phyloP scores from a whole-genome alignment of 2,113 vertebrate species.

The Poicephalus gulielmi region DNA sequence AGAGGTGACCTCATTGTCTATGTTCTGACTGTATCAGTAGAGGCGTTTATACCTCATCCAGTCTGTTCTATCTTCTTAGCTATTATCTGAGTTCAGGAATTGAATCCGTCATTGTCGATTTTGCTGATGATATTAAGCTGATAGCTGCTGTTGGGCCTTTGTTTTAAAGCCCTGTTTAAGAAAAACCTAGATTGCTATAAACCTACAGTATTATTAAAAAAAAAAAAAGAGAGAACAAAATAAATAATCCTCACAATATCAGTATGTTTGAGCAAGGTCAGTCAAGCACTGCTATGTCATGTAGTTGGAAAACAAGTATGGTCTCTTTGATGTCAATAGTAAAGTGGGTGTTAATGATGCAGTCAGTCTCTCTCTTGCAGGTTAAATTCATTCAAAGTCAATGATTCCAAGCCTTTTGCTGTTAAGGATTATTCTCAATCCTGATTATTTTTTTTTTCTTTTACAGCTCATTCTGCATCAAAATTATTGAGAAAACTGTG shows the following conservation, averaged over 20 bases:
- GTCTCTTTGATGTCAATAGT: background rate
- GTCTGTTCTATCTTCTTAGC: too few species aligned
- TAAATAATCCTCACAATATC: too few species aligned
- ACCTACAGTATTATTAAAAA: background rate
- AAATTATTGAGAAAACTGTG: background rate
- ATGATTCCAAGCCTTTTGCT: background rate
- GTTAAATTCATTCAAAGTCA: slow-evolving; percentile 21
- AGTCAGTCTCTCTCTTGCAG: background rate
- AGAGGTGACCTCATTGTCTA: too few species aligned
- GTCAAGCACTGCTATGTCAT: background rate
- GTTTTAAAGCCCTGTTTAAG: background rate
- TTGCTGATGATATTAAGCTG: too few species aligned
- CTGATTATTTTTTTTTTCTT: background rate
- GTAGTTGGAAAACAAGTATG: background rate
- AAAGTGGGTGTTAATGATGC: background rate
- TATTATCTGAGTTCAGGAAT: too few species aligned
- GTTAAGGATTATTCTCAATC: background rate
- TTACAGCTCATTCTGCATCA: background rate
- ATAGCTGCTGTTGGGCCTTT: background rate
- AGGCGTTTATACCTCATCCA: too few species aligned
- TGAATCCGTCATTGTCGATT: too few species aligned
- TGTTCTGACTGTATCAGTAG: too few species aligned
- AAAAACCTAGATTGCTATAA: background rate
- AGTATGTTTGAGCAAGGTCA: background rate
- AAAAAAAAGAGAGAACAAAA: too few species aligned